Evolutionary conservation across 2,113 vertebrate species (phyloP).

Genomic region (Grus americana): DNA sequence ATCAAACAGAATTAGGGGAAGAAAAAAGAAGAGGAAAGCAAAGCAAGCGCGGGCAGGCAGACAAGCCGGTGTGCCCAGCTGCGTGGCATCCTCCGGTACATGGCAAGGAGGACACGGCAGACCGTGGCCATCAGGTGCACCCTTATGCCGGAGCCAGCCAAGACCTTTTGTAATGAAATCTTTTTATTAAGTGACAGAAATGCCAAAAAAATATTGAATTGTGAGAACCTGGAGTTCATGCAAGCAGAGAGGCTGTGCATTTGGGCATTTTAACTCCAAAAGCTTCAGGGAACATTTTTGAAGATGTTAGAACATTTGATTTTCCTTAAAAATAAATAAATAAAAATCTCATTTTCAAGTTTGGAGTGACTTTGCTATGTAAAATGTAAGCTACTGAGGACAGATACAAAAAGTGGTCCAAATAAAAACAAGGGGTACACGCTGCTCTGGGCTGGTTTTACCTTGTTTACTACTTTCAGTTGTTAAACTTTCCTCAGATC

Average conservation of each 20-base stretch:
- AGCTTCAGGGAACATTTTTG: background rate
- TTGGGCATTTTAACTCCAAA: background rate
- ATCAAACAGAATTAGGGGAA: background rate
- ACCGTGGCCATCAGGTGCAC: fast-evolving
- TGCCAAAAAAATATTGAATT: background rate
- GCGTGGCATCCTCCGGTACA: fast-evolving
- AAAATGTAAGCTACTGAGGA: background rate
- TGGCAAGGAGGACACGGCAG: fast-evolving
- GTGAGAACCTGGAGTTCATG: background rate
- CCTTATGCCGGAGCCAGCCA: background rate
- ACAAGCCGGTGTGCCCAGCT: fast-evolving
- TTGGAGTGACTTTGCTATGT: background rate
- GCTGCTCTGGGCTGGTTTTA: background rate
- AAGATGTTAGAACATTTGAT: background rate
- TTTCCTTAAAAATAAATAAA: background rate
- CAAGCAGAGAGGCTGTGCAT: background rate
- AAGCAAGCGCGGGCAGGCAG: background rate
- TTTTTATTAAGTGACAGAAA: background rate
- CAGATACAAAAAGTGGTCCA: background rate
- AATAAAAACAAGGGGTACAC: background rate
- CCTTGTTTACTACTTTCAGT: background rate
- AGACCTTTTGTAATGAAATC: background rate
- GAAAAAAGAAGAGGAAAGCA: background rate
- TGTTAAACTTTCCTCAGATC: background rate
- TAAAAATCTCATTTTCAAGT: background rate